phyloP scores from a whole-genome alignment of 2,888 invertebrate genomes.

The Salticus scenicus region DNA sequence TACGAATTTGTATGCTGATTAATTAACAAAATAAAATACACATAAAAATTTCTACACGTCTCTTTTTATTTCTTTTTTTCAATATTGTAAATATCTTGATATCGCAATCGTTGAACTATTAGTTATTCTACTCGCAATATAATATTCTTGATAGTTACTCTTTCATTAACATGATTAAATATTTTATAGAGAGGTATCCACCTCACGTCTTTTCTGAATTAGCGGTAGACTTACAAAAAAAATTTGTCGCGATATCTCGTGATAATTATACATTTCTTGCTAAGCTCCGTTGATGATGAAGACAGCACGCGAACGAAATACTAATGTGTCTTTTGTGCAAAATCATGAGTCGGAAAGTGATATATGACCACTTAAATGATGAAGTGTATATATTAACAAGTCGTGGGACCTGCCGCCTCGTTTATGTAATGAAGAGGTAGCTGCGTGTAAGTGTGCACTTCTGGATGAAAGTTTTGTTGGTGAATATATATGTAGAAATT shows the following conservation, averaged over 20 bases:
- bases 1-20: no score
- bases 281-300: neutral
- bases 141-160: no score
- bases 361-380: slow-evolving; percentile 3
- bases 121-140: no score
- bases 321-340: slow-evolving; percentile 3
- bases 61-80: no score
- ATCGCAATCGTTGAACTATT: no score
- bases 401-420: neutral
- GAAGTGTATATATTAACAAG: neutral
- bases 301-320: neutral
- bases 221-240: neutral
- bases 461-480: neutral
- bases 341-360: neutral
- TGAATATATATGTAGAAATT: neutral
- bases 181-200: neutral
- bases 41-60: no score
- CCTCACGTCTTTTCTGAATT: neutral
- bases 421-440: neutral
- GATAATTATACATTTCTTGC: neutral
- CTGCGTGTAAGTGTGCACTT: neutral
- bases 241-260: neutral
- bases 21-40: no score
- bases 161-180: neutral
- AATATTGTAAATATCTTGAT: no score